Base-by-base conservation (phyloP, 2,888 invertebrate species). In the Petrolisthes cinctipes region DNA sequence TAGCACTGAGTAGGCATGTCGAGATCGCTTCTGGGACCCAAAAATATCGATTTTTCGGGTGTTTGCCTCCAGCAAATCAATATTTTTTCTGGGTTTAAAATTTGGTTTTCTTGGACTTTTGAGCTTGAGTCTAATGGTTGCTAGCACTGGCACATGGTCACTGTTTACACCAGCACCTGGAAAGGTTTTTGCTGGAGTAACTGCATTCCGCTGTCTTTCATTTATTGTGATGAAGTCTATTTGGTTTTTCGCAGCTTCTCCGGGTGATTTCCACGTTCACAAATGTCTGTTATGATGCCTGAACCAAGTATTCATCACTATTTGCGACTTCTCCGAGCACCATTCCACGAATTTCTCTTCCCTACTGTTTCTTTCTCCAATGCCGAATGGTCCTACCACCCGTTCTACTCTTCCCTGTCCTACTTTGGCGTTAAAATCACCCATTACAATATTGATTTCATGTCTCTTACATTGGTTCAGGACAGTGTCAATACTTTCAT, bases 241-340 rank as follows among this genome's bases (percentile, higher is more conserved):
- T 51, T 79, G 4, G 0, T 53, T 79, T 9, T n/a, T 20, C 2
- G 2, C 2, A 79, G 1, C n/a, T 6, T 53, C 37, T 37, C 79
- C 56, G 6, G 53, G 79, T 23, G 37, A 37, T 2, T 53, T 54
- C 54, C 79, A 79, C 17, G 23, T 51, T 3, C 37, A 79, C 9
- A 79, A 51, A 4, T 79, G 54, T 79, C 37, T 37, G 20, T 9
- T 9, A n/a, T 75, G 37, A 3, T 75, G 37, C 37, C 20, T 75
- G 75, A 75, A 75, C 53, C 79, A 79, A 51, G 11, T 79, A 5
- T 79, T 79, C n/a, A 9, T 51, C 6, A 79, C 51, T 14, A 79
- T 51, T 51, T 37, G 23, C 14, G 14, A 2, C 7, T 51, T 79
- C 17, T 14, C n/a, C 54, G 3, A 11, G 37, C 79, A 3, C 79